phyloP scores from a whole-genome alignment of 2,113 vertebrate genomes.

The Chaenocephalus aceratus region DNA sequence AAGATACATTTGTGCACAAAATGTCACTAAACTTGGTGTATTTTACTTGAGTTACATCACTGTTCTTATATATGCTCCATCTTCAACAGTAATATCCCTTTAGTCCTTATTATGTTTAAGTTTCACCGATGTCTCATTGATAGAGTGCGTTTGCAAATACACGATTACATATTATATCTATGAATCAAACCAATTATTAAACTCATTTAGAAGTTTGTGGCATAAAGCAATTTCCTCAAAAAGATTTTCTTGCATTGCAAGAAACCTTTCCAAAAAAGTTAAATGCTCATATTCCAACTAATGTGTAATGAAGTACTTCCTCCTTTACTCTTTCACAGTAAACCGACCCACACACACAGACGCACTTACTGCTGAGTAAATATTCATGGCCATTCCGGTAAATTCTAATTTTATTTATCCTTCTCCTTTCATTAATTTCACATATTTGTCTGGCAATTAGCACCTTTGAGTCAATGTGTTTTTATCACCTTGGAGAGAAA shows the following conservation, averaged over 20 bases:
- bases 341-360: background rate
- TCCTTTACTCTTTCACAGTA: background rate
- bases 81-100: background rate
- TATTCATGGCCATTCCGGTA: conserved; percentile 52
- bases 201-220: background rate
- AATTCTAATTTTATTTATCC: conserved; percentile 51
- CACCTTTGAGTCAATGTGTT: conserved; percentile 60
- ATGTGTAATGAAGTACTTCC: background rate
- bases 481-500: conserved; percentile 60
- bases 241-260: background rate
- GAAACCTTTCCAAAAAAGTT: too few species aligned
- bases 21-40: background rate
- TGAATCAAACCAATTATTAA: background rate
- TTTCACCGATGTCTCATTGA: background rate
- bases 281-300: background rate
- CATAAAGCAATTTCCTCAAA: background rate
- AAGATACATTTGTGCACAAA: background rate
- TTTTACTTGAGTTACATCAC: background rate
- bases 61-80: background rate
- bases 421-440: conserved; percentile 67
- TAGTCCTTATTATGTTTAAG: background rate
- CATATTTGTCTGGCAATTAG: conserved; percentile 69
- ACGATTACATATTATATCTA: too few species aligned
- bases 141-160: too few species aligned
- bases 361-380: conserved; percentile 29